Conservation (phyloP, 2,797 vertebrate genomes). For the Acanthurus leucopareius region DNA sequence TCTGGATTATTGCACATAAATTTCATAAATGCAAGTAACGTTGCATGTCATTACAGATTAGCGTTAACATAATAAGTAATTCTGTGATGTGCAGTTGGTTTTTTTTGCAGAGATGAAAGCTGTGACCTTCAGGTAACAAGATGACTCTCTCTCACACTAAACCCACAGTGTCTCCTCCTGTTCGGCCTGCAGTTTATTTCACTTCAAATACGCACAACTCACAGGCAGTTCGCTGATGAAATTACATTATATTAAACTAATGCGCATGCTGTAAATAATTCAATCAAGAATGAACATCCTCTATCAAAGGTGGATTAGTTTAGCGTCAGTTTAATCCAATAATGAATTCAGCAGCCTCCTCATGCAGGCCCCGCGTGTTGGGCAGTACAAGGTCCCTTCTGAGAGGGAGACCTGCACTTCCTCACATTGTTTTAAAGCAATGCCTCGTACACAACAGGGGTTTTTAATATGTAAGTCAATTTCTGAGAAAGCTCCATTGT, state of each 20-base stretch:
- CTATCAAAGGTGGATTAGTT: neutral
- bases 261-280: neutral
- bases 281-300: neutral
- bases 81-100: too few relatives aligned
- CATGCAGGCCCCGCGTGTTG: neutral
- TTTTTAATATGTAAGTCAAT: neutral
- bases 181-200: neutral
- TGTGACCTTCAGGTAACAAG: neutral
- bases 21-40: too few relatives aligned
- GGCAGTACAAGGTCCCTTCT: neutral
- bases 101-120: neutral
- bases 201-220: neutral
- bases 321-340: neutral
- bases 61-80: too few relatives aligned
- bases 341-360: neutral
- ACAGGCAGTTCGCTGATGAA: neutral
- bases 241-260: neutral
- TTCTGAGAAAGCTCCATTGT: too few relatives aligned
- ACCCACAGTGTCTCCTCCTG: neutral
- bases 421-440: neutral
- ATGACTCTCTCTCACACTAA: neutral
- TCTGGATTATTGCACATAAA: too few relatives aligned
- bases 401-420: neutral
- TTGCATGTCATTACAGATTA: too few relatives aligned
- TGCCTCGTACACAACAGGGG: neutral